A percentile compares a stretch with the other conserved stretches of the same genome.
Evolutionary conservation across 2,888 invertebrate species (phyloP).

Genomic region (Brachynemurus nebulosus): DNA sequence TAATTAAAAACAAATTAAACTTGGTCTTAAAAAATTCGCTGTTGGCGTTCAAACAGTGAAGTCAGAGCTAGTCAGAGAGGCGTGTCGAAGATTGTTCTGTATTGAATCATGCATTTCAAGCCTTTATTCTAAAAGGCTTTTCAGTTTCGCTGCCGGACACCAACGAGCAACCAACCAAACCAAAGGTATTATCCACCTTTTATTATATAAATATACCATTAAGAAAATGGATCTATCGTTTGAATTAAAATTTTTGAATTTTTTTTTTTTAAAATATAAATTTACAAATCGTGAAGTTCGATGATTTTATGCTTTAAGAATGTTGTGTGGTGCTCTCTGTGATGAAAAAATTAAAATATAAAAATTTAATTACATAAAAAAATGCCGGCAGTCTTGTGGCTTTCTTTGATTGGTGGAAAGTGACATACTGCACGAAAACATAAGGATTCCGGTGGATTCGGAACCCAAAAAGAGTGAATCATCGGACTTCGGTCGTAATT

Average conservation of each 20-base stretch:
- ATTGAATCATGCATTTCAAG: constrained; percentile 9
- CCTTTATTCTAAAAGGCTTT: constrained; percentile 14
- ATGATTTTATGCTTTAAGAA: too few relatives aligned
- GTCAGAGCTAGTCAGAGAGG: constrained; percentile 5
- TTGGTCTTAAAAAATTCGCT: constrained; percentile 1
- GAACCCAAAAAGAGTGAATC: too few relatives aligned
- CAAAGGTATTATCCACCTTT: constrained; percentile 16
- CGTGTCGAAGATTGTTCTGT: constrained; percentile 9
- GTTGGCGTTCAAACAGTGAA: constrained; percentile 5
- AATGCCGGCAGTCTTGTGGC: too few relatives aligned
- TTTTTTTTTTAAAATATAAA: not conserved
- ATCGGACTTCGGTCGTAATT: not conserved
- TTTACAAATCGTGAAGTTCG: too few relatives aligned
- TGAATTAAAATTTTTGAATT: not conserved
- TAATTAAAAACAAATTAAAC: too few relatives aligned
- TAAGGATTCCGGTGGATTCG: too few relatives aligned
- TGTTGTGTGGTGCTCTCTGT: too few relatives aligned
- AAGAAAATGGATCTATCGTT: constrained; percentile 2
- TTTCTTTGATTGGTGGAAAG: too few relatives aligned
- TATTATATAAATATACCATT: constrained; percentile 6
- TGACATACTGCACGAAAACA: too few relatives aligned
- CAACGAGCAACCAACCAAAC: constrained; percentile 11
- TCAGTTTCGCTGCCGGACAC: constrained; percentile 13
- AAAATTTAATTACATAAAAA: too few relatives aligned
- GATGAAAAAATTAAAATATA: too few relatives aligned